Percentiles rank a stretch among this genome's conserved stretches.
These are phyloP conservation scores for Xiphophorus hellerii DNA, from an alignment of 2,113 vertebrate genomes.

Conservation along the genomic window DNA sequence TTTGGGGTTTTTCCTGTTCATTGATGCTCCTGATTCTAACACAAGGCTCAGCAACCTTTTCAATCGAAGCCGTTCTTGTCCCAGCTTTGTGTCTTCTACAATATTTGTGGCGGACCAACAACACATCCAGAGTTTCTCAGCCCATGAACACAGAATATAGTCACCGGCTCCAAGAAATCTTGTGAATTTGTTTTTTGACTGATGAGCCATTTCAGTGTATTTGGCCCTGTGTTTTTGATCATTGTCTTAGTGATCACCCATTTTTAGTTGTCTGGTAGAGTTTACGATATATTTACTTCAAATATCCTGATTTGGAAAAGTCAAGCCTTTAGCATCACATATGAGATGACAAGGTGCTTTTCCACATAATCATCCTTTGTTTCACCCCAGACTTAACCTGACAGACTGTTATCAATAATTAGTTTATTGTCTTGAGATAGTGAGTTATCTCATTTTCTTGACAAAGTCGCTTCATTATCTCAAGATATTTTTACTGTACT, in stretches of 20 bases:
- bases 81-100: neutral
- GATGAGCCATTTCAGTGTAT: neutral
- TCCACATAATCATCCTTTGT: neutral
- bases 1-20: neutral
- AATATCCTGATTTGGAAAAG: neutral
- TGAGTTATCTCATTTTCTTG: neutral
- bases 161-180: too few species aligned
- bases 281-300: neutral
- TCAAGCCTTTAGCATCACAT: neutral
- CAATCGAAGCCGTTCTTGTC: too few species aligned
- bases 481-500: neutral
- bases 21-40: neutral
- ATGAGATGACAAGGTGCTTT: neutral
- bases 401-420: neutral
- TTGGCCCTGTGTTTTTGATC: neutral
- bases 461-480: neutral
- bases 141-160: too few species aligned
- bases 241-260: neutral
- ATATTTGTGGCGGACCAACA: too few species aligned
- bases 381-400: neutral
- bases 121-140: too few species aligned
- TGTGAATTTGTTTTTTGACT: too few species aligned
- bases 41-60: neutral
- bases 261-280: neutral
- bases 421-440: neutral